Evolutionary conservation across 1,140 invertebrate genomes (phyloP).

Genomic region (Yoshiicerus persimilis): DNA sequence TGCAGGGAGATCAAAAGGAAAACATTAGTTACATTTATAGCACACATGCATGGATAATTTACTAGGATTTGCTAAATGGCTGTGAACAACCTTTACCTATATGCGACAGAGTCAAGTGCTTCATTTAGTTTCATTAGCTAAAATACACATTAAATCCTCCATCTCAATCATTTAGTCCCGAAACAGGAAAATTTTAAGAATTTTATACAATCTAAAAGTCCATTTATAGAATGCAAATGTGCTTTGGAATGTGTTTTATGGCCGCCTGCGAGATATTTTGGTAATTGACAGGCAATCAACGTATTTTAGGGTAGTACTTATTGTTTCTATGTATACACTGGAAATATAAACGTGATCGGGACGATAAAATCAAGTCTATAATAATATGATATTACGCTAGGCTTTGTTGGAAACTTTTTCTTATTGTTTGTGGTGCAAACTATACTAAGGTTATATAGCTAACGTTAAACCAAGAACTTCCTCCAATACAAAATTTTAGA

Average conservation of each 20-base stretch:
- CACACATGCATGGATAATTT: background rate
- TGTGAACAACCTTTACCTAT: background rate
- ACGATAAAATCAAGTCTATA: background rate
- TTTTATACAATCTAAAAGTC: background rate
- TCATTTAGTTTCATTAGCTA: background rate
- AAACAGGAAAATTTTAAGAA: slow-evolving; percentile 11
- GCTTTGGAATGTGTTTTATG: slow-evolving; percentile 16
- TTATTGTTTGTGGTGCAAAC: background rate
- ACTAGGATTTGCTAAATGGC: background rate
- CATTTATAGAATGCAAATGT: background rate
- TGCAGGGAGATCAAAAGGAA: background rate
- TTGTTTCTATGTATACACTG: background rate
- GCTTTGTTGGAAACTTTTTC: background rate
- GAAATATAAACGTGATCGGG: background rate
- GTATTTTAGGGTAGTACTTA: background rate
- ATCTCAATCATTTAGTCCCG: slow-evolving; percentile 4
- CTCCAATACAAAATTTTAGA: background rate
- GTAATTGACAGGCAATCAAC: slow-evolving; percentile 8
- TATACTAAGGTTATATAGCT: background rate
- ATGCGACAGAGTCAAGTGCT: background rate
- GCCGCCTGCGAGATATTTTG: background rate
- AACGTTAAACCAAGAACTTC: background rate
- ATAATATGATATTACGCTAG: background rate
- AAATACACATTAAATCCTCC: background rate
- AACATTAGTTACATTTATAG: background rate